A percentile compares a stretch with the other conserved stretches of the same genome.
Evolutionary conservation across 2,888 invertebrate species (phyloP).

Genomic region (Parelbella ahira): DNA sequence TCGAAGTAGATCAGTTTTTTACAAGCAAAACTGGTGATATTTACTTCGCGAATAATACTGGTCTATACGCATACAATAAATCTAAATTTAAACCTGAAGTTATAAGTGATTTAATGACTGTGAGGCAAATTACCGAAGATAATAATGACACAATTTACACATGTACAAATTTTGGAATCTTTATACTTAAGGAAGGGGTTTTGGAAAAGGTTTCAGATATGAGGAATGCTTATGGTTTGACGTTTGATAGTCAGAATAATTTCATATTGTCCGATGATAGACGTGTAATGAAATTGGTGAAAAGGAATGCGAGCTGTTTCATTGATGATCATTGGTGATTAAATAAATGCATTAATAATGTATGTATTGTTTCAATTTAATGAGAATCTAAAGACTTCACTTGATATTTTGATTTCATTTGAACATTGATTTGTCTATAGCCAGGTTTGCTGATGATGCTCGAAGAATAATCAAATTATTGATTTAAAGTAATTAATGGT

Average conservation of each 20-base stretch:
- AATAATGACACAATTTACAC: conserved; percentile 48
- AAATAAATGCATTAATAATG: too few relatives aligned
- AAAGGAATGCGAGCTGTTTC: conserved; percentile 41
- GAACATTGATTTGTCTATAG: too few relatives aligned
- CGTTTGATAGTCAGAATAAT: conserved; percentile 57
- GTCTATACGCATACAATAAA: conserved; percentile 48
- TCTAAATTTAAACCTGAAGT: conserved; percentile 30
- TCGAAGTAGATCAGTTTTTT: conserved; percentile 55
- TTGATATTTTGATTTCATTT: too few relatives aligned
- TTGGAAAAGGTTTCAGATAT: conserved; percentile 43
- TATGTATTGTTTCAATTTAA: too few relatives aligned
- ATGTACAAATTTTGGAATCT: conserved; percentile 52
- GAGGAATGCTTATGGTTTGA: conserved; percentile 48
- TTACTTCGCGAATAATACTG: conserved; percentile 54
- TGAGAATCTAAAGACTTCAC: too few relatives aligned
- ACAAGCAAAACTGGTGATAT: conserved; percentile 41
- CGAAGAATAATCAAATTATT: too few relatives aligned
- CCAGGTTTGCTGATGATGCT: too few relatives aligned
- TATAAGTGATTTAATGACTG: conserved; percentile 44
- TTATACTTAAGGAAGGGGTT: conserved; percentile 31
- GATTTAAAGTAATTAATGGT: too few relatives aligned
- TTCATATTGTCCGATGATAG: conserved; percentile 53
- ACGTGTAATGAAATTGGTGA: conserved; percentile 43
- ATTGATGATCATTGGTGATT: conserved; percentile 37
- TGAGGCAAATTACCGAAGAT: conserved; percentile 58